Evolutionary conservation across 53 echinoderm and acorn worm genomes (phyloP), one percentile per base, ranked within the genome.

Genomic region (Antedon mediterranea): DNA sequence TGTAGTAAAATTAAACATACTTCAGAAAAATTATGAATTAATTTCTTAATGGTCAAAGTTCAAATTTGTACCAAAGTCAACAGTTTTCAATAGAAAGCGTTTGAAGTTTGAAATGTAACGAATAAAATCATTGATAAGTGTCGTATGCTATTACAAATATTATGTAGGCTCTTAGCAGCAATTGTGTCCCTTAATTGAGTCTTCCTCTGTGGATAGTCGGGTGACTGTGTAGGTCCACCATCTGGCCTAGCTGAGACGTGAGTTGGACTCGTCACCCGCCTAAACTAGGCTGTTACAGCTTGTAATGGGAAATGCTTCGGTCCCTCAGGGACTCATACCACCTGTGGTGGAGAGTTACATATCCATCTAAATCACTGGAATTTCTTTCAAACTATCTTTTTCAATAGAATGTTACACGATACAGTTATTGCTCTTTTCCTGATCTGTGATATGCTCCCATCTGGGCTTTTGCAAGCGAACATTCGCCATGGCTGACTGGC

Each of bases 121-220:
- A 57, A 57, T 57, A 57, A 57, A 57, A 57, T 57, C 57, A 6
- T 57, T 57, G 15, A 57, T 15, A 57, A 57, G 57, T 57, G 57
- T 57, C 57, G 57, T 57, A 18, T 57, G 57, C 57, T 57, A 57
- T 57, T 57, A 57, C 9, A 57, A 57, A 57, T 57, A 57, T 57
- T 57, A 57, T 57, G 57, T 57, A 57, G 57, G 57, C 57, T 57
- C 57, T 57, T 57, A 57, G 57, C 57, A 57, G 57, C 57, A 57
- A 57, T 57, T 57, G 57, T 57, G 57, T 57, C 57, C 57, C 20
- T 11, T 57, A 57, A 57, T 57, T 57, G 57, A 57, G 57, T 57
- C 57, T 57, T 57, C 57, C 57, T 8, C 23, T 57, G 57, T 11
- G 37, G 11, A 37, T 37, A 37, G 37, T 37, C 37, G 4, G 37